These are phyloP conservation scores for Miichthys miiuy DNA, from an alignment of 2,797 vertebrate species.

Conservation along the genomic window DNA sequence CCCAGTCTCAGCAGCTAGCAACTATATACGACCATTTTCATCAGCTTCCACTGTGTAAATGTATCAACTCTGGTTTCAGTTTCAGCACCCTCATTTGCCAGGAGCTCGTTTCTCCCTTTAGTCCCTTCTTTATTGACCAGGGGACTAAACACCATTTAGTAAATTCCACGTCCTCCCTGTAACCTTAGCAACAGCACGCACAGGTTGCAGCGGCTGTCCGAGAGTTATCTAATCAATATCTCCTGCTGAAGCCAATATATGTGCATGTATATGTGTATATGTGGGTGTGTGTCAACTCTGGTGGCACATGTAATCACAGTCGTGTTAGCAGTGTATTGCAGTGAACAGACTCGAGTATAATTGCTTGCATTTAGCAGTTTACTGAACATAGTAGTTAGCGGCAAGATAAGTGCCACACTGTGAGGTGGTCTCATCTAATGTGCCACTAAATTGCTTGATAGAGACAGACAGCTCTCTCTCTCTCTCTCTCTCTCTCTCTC, in stretches of 20 bases:
- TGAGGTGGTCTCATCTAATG: constrained; percentile 70
- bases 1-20: not conserved
- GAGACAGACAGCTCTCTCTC: constrained; percentile 48
- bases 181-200: constrained; percentile 45
- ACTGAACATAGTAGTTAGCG: constrained; percentile 53
- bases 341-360: constrained; percentile 38
- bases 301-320: constrained; percentile 49
- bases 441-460: constrained; percentile 48
- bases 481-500: constrained; percentile 14
- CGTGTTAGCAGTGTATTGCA: constrained; percentile 21
- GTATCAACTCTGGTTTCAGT: not conserved
- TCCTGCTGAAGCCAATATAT: not conserved
- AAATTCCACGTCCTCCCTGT: constrained; percentile 13
- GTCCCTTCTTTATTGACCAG: not conserved
- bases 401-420: constrained; percentile 44
- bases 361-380: constrained; percentile 52
- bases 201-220: not conserved
- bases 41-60: not conserved
- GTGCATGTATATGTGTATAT: not conserved
- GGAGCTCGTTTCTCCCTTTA: not conserved
- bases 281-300: constrained; percentile 18
- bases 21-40: not conserved
- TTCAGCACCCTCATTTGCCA: not conserved
- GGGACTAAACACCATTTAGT: not conserved
- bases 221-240: constrained; percentile 35